Evolutionary conservation across 2,797 vertebrate species (phyloP), one percentile per base, ranked within the genome.

Genomic region (Setipinna tenuifilis): DNA sequence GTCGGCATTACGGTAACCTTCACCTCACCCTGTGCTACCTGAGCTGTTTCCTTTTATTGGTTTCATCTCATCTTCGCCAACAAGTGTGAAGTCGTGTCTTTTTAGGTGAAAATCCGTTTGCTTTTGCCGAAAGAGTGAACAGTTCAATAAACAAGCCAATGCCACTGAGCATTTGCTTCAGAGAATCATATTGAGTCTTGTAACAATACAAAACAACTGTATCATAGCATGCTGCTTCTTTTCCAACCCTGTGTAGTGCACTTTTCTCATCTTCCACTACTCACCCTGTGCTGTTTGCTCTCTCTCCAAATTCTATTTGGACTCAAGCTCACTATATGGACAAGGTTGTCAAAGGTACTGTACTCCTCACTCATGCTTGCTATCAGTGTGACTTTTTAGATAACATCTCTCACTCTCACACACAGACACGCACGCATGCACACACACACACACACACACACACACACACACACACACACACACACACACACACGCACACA

Each of bases 311-410:
- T 92, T 91, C 62, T 86, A 44, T 89, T 89, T 93, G 9, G 35
- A 44, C 90, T 93, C 93, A 95, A 97, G 96, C 96, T 95, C 96
- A 97, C 96, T 97, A 97, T 96, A 95, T 97, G 96, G 97, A 97
- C 96, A 96, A 97, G 92, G 96, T 97, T 96, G 96, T 97, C 92
- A 97, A 96, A 97, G 94, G 96, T 96, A 97, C 94, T 95, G 96
- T 96, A 95, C 91, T 92, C 91, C 92, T 17, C 92, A 93, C 92
- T 95, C 91, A 85, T 78, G 35, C 71, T 21, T 78, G 31, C 86
- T 65, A 46, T 19, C 25, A 21, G 6, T 21, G 68, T 84, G 21
- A 23, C 81, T 50, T 46, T 54, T 31, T 78, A n/a, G 62, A 68
- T 68, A 68, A 68, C 62, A 68, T 68, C 62, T 68, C 25, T 31